A percentile compares a stretch with the other conserved stretches of the same genome.
Evolutionary conservation across 53 echinoderm and acorn worm genomes (phyloP).

Genomic region (Paracentrotus lividus): DNA sequence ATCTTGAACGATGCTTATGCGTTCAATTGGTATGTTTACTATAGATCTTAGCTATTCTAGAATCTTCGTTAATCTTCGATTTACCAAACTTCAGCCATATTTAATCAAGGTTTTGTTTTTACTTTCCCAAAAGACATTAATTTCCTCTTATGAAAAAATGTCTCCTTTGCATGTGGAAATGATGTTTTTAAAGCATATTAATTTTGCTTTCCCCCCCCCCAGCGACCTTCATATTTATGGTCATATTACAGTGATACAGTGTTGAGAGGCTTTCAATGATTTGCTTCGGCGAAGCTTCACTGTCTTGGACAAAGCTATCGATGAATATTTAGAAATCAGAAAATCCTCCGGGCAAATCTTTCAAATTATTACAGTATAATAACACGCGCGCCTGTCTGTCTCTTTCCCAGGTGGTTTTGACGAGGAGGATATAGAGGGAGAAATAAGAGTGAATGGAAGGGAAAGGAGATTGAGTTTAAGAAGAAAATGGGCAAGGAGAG

Average conservation of each 20-base stretch:
- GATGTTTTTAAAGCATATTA: too few relatives aligned
- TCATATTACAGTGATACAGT: neutral
- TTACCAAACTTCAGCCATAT: too few relatives aligned
- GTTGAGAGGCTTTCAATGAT: neutral
- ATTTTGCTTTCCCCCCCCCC: neutral
- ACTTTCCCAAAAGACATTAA: too few relatives aligned
- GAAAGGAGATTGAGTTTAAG: neutral
- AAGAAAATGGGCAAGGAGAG: neutral
- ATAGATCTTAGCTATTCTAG: too few relatives aligned
- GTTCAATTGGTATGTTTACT: too few relatives aligned
- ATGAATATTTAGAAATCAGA: slow-evolving; percentile 25
- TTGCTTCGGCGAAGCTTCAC: neutral
- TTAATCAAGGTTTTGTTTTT: too few relatives aligned
- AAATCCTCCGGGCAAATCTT: neutral
- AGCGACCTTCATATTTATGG: neutral
- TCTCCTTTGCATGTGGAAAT: too few relatives aligned
- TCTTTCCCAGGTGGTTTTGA: neutral
- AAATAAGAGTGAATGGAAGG: too few relatives aligned
- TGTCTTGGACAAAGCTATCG: neutral
- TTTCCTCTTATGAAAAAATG: too few relatives aligned
- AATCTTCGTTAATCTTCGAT: too few relatives aligned
- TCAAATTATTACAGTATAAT: slow-evolving; percentile 37
- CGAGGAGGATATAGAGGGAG: neutral
- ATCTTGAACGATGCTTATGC: too few relatives aligned
- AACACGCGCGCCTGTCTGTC: slow-evolving; percentile 29